Evolutionary conservation across 2,113 vertebrate genomes (phyloP), one percentile per base, ranked within the genome.

Genomic region (Mugil cephalus): DNA sequence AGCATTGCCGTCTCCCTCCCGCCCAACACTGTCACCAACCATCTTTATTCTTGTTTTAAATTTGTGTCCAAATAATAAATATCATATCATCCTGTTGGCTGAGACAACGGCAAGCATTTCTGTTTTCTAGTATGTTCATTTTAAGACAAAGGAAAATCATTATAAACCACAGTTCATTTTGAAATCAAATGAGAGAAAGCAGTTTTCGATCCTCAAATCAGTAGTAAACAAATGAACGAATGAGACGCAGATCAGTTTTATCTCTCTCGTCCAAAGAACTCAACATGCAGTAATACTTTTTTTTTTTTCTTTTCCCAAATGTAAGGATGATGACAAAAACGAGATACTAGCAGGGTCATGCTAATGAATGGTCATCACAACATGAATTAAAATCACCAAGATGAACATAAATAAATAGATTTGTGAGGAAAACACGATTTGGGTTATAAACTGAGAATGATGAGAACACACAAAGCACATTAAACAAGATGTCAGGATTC

Each of bases 271-370:
- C 21, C 21, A 58, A 74, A 42, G 56, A 73, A 59, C 70, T 79
- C 34, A 58, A 77, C 83, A 89, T 89, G 85, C 88, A 74, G 39
- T 61, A 43, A 18, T 60, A 85, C 42, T 12, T 51, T 73, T 70
- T 64, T 70, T 56, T 73, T 12, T 51, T 73, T 70, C 61, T 70
- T 53, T 73, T 54, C 21, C n/a, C 34, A 61, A 77, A 79, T 63
- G 65, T 43, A 74, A 60, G 9, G 46, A 80, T 59, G 35, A 24
- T 69, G 14, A 35, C 4, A 47, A 76, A 60, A 68, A 81, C n/a
- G 73, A 61, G n/a, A 77, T 65, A 71, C 6, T 8, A 38, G 24
- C 39, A 48, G 40, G 40, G 73, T 68, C 82, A 90, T 88, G 80
- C 87, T 38, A 36, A 61, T 69, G 79, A 73, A 64, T 18, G 10